Percentiles rank a stretch among this genome's conserved stretches.
Evolutionary conservation across 2,888 invertebrate genomes (phyloP).

Genomic region (Mimumesa dahlbomi): DNA sequence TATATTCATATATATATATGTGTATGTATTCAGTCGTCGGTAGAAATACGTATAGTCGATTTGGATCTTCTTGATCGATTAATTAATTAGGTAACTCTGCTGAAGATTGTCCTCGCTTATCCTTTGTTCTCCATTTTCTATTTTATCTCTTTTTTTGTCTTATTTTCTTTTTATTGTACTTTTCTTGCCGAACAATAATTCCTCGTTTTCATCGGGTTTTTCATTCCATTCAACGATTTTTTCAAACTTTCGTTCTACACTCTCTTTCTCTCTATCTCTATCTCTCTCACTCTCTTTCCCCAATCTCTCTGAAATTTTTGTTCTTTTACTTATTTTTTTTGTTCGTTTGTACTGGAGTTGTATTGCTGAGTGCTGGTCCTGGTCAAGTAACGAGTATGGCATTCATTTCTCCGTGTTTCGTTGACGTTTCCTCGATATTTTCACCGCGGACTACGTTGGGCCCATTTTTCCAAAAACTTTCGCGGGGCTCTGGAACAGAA

Average conservation of each 20-base stretch:
- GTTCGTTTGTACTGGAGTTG: conserved; percentile 38
- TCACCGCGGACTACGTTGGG: conserved; percentile 21
- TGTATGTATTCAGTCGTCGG: conserved; percentile 36
- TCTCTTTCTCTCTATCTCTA: not conserved
- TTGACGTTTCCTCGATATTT: not conserved
- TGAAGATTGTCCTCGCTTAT: conserved; percentile 47
- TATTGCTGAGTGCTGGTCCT: conserved; percentile 44
- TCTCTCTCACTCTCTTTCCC: not conserved
- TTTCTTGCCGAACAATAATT: not conserved
- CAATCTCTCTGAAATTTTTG: not conserved
- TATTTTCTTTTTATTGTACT: conserved; percentile 21
- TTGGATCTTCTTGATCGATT: conserved; percentile 10
- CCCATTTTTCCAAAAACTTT: conserved; percentile 17
- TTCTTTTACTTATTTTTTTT: not conserved
- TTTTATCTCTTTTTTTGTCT: not conserved
- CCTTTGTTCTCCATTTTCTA: not conserved
- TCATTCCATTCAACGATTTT: no score
- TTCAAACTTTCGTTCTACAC: no score
- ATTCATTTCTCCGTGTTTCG: conserved; percentile 7
- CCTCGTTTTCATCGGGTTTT: no score
- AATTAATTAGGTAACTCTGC: conserved; percentile 44
- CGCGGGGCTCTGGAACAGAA: conserved; percentile 20
- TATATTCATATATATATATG: conserved; percentile 7
- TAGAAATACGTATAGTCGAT: conserved; percentile 45
- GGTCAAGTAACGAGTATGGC: conserved; percentile 20